Conservation (phyloP, 2,888 invertebrate genomes). For the Cryptocephalus primarius region DNA sequence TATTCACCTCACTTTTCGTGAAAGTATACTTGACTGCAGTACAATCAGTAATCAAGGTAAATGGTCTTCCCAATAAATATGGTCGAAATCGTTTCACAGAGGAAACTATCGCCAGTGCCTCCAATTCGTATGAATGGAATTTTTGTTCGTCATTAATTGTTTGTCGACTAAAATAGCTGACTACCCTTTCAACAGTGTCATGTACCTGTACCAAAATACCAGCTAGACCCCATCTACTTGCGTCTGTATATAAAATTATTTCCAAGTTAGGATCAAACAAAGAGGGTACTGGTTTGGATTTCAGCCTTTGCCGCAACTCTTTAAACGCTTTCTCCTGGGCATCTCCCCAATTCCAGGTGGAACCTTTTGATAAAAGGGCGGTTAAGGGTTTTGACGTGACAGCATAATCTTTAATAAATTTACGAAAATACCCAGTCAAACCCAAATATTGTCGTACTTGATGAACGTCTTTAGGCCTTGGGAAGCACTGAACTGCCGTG, state of each 20-base stretch:
- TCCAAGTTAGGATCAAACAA: no score
- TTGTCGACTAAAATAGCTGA: slow-evolving; percentile 7
- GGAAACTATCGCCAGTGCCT: slow-evolving; percentile 5
- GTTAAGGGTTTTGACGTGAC: slow-evolving; percentile 3
- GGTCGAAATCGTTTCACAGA: no score
- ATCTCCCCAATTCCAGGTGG: slow-evolving; percentile 7
- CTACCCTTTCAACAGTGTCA: slow-evolving; percentile 4
- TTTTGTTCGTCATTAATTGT: slow-evolving; percentile 7
- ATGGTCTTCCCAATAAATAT: no score
- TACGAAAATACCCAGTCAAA: slow-evolving; percentile 4
- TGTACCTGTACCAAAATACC: slow-evolving; percentile 8
- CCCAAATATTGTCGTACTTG: slow-evolving; percentile 5
- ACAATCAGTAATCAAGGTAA: no score
- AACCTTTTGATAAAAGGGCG: slow-evolving; percentile 1
- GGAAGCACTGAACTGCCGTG: slow-evolving; percentile 3
- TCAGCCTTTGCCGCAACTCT: no score
- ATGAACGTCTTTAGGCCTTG: slow-evolving; percentile 3
- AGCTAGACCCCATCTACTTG: slow-evolving; percentile 8
- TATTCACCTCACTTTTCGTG: no score
- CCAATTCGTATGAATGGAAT: slow-evolving; percentile 13
- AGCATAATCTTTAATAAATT: slow-evolving; percentile 4
- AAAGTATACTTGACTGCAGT: no score
- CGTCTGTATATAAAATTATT: slow-evolving; percentile 10
- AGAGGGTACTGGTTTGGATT: slow-evolving; percentile 8
- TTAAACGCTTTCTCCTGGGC: slow-evolving; percentile 2